Percentiles rank a stretch among this genome's conserved stretches.
These are phyloP conservation scores for Zhuqinia jingwanae DNA, from an alignment of 2,888 invertebrate species.

Conservation along the genomic window DNA sequence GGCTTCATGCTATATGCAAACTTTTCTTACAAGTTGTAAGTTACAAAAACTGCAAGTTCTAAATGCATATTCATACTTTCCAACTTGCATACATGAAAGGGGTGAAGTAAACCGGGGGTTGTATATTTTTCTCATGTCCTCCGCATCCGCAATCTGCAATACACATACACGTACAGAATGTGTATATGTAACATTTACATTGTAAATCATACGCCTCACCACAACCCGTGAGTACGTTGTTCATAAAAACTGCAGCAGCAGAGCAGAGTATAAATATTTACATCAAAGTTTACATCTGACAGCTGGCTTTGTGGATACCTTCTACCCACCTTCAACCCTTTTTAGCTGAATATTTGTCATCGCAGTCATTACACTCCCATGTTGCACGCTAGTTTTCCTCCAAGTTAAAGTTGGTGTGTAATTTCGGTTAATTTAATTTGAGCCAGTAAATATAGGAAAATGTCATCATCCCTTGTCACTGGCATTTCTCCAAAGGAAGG, in stretches of 20 bases:
- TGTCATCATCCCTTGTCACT: slow-evolving; percentile 89
- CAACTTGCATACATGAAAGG: no score
- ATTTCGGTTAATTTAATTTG: neutral
- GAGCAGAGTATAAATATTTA: no score
- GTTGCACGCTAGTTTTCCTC: neutral
- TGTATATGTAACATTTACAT: no score
- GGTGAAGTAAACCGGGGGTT: no score
- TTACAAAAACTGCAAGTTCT: no score
- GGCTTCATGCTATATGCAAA: no score
- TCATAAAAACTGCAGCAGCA: neutral
- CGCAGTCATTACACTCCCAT: neutral
- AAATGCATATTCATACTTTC: no score
- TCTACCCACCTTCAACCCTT: neutral
- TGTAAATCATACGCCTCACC: no score
- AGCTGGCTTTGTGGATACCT: neutral
- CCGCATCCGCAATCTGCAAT: no score
- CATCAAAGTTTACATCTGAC: neutral
- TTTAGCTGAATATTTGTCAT: neutral
- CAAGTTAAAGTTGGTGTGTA: neutral
- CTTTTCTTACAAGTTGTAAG: no score
- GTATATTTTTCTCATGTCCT: no score
- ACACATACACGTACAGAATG: no score
- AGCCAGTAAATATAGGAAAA: slow-evolving; percentile 2
- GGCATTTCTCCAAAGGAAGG: slow-evolving; percentile 99
- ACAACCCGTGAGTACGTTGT: neutral